Percentiles rank a stretch among this genome's conserved stretches.
phyloP scores from a whole-genome alignment of 2,113 vertebrate genomes.

The Gobiocypris rarus region DNA sequence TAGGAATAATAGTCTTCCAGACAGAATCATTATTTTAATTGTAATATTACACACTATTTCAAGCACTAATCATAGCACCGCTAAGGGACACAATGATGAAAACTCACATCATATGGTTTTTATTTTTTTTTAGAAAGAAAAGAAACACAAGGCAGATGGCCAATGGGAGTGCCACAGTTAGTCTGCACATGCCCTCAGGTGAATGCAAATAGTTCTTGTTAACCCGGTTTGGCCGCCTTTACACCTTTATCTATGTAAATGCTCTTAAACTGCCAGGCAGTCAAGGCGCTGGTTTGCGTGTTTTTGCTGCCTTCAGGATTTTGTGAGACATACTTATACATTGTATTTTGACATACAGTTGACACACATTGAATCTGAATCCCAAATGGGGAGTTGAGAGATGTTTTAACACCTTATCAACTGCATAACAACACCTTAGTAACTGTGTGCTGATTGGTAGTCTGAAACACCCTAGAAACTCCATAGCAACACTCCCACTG shows the following conservation, averaged over 20 bases:
- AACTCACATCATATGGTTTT: neutral
- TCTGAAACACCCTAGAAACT: neutral
- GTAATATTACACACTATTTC: neutral
- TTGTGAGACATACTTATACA: neutral
- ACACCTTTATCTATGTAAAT: slow-evolving; percentile 64
- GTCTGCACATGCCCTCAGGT: slow-evolving; percentile 50
- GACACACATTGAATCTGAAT: neutral
- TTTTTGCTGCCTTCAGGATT: neutral
- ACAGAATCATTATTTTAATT: neutral
- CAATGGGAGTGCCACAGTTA: slow-evolving; percentile 43
- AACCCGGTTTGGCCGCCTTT: slow-evolving; percentile 55
- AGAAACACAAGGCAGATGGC: slow-evolving; percentile 16
- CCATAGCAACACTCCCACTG: neutral
- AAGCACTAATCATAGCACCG: neutral
- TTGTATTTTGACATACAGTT: neutral
- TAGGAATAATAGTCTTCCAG: neutral
- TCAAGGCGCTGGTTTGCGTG: neutral
- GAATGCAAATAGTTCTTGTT: slow-evolving; percentile 71
- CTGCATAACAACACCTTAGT: neutral
- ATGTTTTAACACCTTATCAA: neutral
- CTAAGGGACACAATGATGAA: neutral
- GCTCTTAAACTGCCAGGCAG: slow-evolving; percentile 35
- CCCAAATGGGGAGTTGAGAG: neutral
- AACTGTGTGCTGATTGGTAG: neutral
- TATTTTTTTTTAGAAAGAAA: slow-evolving; percentile 4